Conservation (phyloP, 1,140 invertebrate species). For the Philotrypesis tridentata region DNA sequence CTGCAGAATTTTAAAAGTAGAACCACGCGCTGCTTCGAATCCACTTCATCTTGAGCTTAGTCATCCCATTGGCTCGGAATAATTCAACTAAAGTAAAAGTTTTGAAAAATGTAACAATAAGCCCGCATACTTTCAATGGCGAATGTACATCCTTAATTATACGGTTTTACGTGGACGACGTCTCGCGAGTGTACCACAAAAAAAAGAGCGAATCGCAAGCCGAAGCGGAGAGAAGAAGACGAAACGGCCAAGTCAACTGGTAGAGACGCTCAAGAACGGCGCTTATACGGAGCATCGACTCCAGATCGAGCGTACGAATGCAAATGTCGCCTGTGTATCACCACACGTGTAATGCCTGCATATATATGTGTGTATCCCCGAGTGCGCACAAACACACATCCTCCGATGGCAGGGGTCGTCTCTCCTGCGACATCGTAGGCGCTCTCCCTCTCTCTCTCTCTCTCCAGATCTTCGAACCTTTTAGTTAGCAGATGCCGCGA, state of each 20-base stretch:
- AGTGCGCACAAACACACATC: constrained; percentile 39
- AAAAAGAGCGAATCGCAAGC: not conserved
- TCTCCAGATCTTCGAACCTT: constrained; percentile 63
- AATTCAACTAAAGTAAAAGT: no score
- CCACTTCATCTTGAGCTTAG: no score
- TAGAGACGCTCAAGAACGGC: not conserved
- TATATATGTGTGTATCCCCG: constrained; percentile 13
- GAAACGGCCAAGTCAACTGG: not conserved
- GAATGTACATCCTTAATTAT: constrained; percentile 66
- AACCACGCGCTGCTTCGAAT: no score
- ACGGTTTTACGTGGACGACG: constrained; percentile 62
- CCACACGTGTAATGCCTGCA: constrained; percentile 35
- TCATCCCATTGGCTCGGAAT: no score
- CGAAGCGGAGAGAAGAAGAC: constrained; percentile 11
- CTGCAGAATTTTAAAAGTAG: no score
- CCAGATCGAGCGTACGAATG: constrained; percentile 57
- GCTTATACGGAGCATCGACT: not conserved
- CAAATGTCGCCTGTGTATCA: constrained; percentile 59
- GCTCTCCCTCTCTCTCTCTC: no score
- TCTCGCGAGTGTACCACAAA: constrained; percentile 32
- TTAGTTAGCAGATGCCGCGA: constrained; percentile 70
- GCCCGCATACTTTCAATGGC: not conserved
- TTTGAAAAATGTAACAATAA: no score
- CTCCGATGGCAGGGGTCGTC: constrained; percentile 21
- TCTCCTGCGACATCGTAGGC: constrained; percentile 10